These are phyloP conservation scores for Norana najaformis DNA, from an alignment of 2,888 invertebrate species.

Conservation along the genomic window DNA sequence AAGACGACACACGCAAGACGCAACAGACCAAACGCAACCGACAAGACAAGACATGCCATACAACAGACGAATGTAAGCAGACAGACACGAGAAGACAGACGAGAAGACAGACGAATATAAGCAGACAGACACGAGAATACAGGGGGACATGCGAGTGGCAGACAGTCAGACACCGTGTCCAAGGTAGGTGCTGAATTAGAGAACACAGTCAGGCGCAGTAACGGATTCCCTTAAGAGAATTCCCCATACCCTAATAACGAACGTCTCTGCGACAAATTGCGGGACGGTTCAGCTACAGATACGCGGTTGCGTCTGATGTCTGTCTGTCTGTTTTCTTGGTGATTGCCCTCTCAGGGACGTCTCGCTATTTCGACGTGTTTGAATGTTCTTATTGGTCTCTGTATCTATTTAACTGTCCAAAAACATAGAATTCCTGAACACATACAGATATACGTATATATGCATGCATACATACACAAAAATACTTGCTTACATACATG, in stretches of 20 bases:
- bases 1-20: too few relatives aligned
- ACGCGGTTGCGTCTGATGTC: neutral
- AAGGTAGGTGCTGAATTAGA: neutral
- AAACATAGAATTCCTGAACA: neutral
- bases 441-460: too few relatives aligned
- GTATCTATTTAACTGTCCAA: neutral
- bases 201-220: neutral
- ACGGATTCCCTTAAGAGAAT: neutral
- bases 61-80: too few relatives aligned
- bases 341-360: neutral
- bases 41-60: too few relatives aligned
- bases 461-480: too few relatives aligned
- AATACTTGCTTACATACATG: too few relatives aligned
- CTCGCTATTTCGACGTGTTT: neutral
- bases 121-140: neutral
- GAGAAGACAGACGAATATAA: too few relatives aligned
- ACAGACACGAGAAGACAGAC: too few relatives aligned
- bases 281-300: too few relatives aligned
- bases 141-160: neutral
- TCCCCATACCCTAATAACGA: neutral
- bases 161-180: too few relatives aligned
- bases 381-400: neutral
- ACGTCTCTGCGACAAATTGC: neutral
- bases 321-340: neutral
- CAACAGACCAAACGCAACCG: too few relatives aligned